Base-by-base conservation (phyloP, 2,797 vertebrate genomes). In the Enteromius fasciolatus region DNA sequence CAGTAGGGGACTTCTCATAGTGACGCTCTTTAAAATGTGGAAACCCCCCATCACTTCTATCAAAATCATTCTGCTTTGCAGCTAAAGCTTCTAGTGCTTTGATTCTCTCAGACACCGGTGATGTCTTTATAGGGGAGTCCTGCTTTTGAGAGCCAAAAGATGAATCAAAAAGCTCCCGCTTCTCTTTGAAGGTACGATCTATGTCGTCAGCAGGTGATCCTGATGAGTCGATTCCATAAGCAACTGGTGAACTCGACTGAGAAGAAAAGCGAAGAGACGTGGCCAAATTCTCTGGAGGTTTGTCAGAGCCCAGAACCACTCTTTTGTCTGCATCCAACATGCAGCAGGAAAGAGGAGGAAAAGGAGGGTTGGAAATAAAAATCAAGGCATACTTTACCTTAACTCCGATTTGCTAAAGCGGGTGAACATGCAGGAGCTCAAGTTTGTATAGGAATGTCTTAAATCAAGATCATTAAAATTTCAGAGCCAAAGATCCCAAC, bases 31-130 rank as follows among this genome's bases (percentile, higher is more conserved):
- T 94, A 57, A 92, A 92, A 81, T 94, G 91, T 74, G 90, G 88
- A 73, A 90, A 92, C 68, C 91, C 88, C 23, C 90, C 90, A 36
- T 95, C 94, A 2, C 86, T 92, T 88, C 92, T 92, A 80, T 94
- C 92, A 0, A 90, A 88, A 59, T 94, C 92, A 64, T 90, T 94
- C 82, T 93, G 92, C 88, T 94, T 94, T 54, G 93, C 93, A 54
- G 94, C 92, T 25, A 95, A 92, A 57, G 94, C 94, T 81, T 94
- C 94, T 44, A 95, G 84, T 3, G 94, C 94, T 86, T 94, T 95
- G 88, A 94, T 94, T 86, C 94, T 91, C 83, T 94, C 94, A 8
- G 94, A 95, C 63, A 95, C 93, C 2, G 94, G 94, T 15, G 94
- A 94, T 0, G 90, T 91, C 83, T 93, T 94, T 85, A 92, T 88